phyloP scores from a whole-genome alignment of 2,888 invertebrate species.

The Latrodectus elegans region DNA sequence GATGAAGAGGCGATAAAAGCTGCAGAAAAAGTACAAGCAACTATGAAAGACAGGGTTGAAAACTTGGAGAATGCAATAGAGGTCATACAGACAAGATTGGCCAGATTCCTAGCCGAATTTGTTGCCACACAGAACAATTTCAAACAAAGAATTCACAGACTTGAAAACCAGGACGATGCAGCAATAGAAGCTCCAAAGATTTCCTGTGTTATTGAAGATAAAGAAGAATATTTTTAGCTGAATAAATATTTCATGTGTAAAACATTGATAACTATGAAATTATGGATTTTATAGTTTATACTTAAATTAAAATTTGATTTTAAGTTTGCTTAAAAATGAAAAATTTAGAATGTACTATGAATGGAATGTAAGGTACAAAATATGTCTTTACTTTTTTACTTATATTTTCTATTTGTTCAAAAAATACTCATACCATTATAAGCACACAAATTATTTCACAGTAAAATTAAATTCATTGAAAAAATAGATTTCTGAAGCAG shows the following conservation, averaged over 20 bases:
- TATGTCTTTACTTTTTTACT: no score
- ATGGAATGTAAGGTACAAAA: no score
- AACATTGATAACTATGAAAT: background rate
- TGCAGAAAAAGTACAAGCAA: slow-evolving; percentile 75
- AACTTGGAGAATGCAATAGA: slow-evolving; percentile 74
- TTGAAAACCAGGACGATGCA: slow-evolving; percentile 36
- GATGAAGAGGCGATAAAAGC: slow-evolving; percentile 85
- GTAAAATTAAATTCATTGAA: no score
- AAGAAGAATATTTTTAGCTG: slow-evolving; percentile 39
- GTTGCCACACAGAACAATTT: slow-evolving; percentile 76
- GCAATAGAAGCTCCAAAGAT: slow-evolving; percentile 25
- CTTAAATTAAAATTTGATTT: no score
- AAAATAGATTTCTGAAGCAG: no score
- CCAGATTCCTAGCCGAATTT: slow-evolving; percentile 77
- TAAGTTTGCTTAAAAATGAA: no score
- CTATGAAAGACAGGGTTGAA: slow-evolving; percentile 73
- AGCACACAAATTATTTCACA: no score
- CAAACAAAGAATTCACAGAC: slow-evolving; percentile 75
- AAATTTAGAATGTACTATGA: no score
- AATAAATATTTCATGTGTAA: background rate
- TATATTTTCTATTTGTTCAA: no score
- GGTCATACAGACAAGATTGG: slow-evolving; percentile 76
- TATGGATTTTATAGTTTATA: no score
- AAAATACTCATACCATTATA: no score
- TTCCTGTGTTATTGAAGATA: slow-evolving; percentile 19